phyloP scores from a whole-genome alignment of 1,140 invertebrate genomes.

The Camponotus vicinus region DNA sequence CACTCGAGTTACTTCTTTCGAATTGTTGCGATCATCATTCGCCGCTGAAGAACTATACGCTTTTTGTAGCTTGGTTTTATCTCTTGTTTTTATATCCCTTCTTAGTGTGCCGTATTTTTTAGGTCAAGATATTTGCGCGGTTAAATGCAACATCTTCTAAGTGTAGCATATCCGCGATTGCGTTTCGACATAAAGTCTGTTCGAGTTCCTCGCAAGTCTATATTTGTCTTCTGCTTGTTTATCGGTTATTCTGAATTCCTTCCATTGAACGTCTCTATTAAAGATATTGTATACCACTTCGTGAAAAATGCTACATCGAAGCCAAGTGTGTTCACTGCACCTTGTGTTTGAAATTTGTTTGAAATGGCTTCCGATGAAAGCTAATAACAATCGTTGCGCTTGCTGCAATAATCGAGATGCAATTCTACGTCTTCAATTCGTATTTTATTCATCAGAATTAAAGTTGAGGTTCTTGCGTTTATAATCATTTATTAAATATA shows the following conservation, averaged over 20 bases:
- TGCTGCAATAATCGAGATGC: not conserved
- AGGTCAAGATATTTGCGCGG: not conserved
- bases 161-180: not conserved
- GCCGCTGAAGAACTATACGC: not conserved
- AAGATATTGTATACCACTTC: not conserved
- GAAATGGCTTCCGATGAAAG: constrained; percentile 3
- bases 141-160: constrained; percentile 1
- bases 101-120: constrained; percentile 1
- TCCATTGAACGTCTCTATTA: constrained; percentile 12
- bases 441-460: not conserved
- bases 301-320: constrained; percentile 1
- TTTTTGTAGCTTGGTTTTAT: constrained; percentile 11
- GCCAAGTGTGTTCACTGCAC: not conserved
- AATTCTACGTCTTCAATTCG: not conserved
- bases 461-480: not conserved
- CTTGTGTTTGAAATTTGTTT: not conserved
- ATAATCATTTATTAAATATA: not conserved
- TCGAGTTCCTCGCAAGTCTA: not conserved
- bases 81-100: not conserved
- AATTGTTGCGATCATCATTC: constrained; percentile 39
- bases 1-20: constrained; percentile 10
- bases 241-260: constrained; percentile 33
- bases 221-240: not conserved
- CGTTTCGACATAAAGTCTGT: not conserved
- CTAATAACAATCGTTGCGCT: not conserved